Conservation (phyloP, 2,888 invertebrate genomes). For the Acanthacorydalis orientalis region DNA sequence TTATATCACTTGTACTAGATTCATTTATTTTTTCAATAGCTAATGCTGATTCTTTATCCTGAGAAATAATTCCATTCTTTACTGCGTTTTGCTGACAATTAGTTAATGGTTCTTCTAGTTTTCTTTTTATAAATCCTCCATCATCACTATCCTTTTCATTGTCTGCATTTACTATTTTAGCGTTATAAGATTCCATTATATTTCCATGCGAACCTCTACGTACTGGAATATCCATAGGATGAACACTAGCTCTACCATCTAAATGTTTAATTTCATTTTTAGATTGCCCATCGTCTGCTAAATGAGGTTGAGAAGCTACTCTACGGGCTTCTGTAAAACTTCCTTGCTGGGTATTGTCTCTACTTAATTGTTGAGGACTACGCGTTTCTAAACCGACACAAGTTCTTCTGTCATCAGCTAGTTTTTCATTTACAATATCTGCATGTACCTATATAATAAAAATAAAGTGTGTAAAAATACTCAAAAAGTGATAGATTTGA, state of each 20-base stretch:
- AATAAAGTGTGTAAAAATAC: too few relatives aligned
- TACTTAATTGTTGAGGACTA: conserved; percentile 44
- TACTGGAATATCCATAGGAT: conserved; percentile 24
- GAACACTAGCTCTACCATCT: conserved; percentile 24
- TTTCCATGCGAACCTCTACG: conserved; percentile 43
- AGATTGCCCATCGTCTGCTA: conserved; percentile 30
- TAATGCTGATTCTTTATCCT: conserved; percentile 7
- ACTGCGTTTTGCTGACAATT: neutral
- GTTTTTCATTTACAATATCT: conserved; percentile 8
- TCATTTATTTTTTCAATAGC: conserved; percentile 9
- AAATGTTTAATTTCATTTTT: conserved; percentile 17
- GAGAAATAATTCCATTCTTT: conserved; percentile 9
- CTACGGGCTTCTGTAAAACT: conserved; percentile 37
- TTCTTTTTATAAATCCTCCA: conserved; percentile 37
- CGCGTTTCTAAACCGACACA: conserved; percentile 25
- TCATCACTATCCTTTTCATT: conserved; percentile 39
- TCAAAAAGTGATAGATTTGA: too few relatives aligned
- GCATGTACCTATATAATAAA: neutral
- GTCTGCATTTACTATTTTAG: conserved; percentile 17
- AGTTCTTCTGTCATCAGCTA: conserved; percentile 10
- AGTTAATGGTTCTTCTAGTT: conserved; percentile 9
- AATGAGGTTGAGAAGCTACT: conserved; percentile 50
- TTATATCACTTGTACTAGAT: conserved; percentile 6
- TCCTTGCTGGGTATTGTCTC: conserved; percentile 38
- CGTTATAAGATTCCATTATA: conserved; percentile 28